A percentile compares a stretch with the other conserved stretches of the same genome.
Evolutionary conservation across 2,113 vertebrate species (phyloP).

Genomic region (Myiozetetes cayanensis): DNA sequence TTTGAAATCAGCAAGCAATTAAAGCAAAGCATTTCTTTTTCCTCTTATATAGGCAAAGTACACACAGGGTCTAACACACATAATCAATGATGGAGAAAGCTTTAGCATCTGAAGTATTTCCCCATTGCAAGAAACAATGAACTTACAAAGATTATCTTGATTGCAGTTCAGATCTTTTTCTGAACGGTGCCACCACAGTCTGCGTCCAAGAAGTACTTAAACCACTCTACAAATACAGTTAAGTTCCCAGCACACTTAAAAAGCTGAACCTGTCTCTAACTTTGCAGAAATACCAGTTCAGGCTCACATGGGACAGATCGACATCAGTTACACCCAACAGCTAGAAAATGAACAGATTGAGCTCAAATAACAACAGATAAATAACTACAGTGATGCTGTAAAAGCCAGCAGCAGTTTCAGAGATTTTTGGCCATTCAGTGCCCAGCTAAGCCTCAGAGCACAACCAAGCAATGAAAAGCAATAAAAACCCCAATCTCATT

Average conservation of each 20-base stretch:
- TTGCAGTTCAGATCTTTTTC: background rate
- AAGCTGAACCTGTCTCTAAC: background rate
- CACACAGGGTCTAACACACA: background rate
- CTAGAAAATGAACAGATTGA: background rate
- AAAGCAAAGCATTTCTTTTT: background rate
- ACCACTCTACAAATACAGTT: background rate
- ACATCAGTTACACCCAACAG: background rate
- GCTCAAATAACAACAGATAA: background rate
- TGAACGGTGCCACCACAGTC: background rate
- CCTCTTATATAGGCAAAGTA: background rate
- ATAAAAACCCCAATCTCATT: background rate
- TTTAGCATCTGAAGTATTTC: background rate
- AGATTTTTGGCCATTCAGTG: background rate
- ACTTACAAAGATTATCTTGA: background rate
- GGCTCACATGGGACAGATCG: background rate
- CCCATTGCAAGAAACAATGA: background rate
- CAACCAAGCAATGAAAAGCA: background rate
- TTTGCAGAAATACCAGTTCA: background rate
- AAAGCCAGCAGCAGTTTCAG: background rate
- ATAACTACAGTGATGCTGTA: background rate
- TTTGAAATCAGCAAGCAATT: background rate
- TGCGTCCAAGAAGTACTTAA: background rate
- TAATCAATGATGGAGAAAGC: background rate
- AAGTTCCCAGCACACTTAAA: background rate
- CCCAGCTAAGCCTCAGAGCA: background rate